Conservation (phyloP, 2,113 vertebrate genomes). For the Alethe diademata region DNA sequence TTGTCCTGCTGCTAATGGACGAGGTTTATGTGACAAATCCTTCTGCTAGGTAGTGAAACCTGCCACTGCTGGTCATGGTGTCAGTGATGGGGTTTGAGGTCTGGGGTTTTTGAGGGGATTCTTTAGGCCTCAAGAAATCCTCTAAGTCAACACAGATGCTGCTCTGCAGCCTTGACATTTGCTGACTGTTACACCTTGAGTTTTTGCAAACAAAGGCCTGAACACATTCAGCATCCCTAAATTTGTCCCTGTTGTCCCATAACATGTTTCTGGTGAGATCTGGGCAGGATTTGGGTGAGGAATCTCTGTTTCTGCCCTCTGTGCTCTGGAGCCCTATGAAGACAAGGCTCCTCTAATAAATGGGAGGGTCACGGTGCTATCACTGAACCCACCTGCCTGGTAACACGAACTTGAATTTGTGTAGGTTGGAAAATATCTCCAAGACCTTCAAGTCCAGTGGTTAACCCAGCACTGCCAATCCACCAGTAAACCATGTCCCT, state of each 20-base stretch:
- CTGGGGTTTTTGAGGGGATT: not conserved
- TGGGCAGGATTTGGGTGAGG: not conserved
- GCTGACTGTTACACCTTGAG: not conserved
- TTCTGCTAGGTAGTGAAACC: not conserved
- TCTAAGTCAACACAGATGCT: not conserved
- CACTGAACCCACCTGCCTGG: not conserved
- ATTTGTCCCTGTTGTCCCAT: not conserved
- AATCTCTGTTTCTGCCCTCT: not conserved
- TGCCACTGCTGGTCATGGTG: rapidly evolving
- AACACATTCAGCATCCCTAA: not conserved
- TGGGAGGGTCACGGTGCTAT: not conserved
- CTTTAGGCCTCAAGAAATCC: not conserved
- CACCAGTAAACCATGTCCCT: not conserved
- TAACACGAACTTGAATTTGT: not conserved
- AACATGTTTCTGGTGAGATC: not conserved
- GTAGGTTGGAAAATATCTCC: not conserved
- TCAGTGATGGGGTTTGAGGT: not conserved
- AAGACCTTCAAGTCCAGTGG: not conserved
- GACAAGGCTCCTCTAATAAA: not conserved
- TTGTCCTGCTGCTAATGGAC: not conserved
- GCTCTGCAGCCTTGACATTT: not conserved
- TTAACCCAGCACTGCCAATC: not conserved
- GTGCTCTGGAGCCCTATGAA: not conserved
- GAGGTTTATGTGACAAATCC: not conserved
- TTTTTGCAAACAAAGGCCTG: not conserved